These are phyloP conservation scores for Daphoenositta chrysoptera DNA, from an alignment of 2,113 vertebrate species.

Conservation along the genomic window DNA sequence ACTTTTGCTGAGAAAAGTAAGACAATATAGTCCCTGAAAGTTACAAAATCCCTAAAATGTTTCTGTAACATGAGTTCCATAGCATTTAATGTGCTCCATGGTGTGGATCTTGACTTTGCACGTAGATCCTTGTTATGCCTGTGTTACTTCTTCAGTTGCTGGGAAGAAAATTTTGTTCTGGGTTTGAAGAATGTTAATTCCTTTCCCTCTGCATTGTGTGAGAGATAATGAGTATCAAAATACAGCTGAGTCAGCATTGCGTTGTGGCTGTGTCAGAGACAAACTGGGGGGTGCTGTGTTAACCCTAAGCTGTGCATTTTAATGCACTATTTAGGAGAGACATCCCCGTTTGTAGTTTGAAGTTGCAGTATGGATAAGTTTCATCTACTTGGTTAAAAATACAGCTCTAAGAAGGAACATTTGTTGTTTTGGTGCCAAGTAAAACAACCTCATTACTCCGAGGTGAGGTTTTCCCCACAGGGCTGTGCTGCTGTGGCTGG, in stretches of 20 bases:
- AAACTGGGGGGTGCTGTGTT: neutral
- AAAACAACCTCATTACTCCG: neutral
- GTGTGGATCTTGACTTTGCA: neutral
- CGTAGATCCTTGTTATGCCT: fast-evolving
- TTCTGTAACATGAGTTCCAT: neutral
- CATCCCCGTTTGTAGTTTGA: neutral
- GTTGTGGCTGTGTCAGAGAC: neutral
- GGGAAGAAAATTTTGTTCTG: neutral
- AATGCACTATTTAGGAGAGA: neutral
- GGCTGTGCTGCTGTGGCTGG: neutral
- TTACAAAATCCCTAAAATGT: neutral
- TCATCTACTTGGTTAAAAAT: neutral
- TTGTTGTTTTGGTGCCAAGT: neutral
- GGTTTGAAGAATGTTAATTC: neutral
- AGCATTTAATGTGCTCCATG: neutral
- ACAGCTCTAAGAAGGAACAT: neutral
- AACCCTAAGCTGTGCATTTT: neutral
- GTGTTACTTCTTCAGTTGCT: neutral
- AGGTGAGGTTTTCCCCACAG: neutral
- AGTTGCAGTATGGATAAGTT: fast-evolving
- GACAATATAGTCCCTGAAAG: neutral
- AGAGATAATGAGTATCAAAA: neutral
- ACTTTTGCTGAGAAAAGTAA: neutral
- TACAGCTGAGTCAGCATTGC: neutral
- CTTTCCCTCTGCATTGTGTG: neutral